A percentile compares a stretch with the other conserved stretches of the same genome.
Evolutionary conservation across 2,888 invertebrate species (phyloP).

Genomic region (Diplolepis rosae): DNA sequence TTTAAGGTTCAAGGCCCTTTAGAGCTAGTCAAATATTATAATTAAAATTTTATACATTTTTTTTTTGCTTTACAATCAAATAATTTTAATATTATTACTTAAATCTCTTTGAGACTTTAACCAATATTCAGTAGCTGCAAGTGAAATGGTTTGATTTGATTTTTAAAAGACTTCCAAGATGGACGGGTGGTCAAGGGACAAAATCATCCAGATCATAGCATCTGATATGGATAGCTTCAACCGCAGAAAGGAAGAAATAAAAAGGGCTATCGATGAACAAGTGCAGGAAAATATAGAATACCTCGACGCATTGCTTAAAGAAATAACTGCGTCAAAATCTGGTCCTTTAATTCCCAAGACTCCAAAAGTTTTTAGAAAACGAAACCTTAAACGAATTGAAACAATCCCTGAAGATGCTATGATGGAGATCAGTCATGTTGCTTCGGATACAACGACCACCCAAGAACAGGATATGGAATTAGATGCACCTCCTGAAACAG

Average conservation of each 20-base stretch:
- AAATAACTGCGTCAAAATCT: constrained; percentile 53
- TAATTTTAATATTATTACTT: no score
- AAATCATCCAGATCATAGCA: constrained; percentile 49
- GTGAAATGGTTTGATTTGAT: no score
- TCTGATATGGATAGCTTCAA: constrained; percentile 50
- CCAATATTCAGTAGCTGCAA: no score
- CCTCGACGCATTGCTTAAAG: constrained; percentile 49
- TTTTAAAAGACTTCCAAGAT: not conserved
- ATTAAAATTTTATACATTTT: no score
- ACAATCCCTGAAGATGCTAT: constrained; percentile 65
- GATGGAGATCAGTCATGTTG: not conserved
- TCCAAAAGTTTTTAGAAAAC: constrained; percentile 59
- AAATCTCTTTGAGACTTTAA: no score
- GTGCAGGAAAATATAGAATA: constrained; percentile 47
- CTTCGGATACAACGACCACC: constrained; percentile 9
- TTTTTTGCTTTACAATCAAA: no score
- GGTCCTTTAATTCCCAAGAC: constrained; percentile 64
- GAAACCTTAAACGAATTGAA: constrained; percentile 55
- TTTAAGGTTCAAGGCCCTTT: no score
- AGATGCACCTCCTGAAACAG: constrained; percentile 29
- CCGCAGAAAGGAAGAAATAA: constrained; percentile 40
- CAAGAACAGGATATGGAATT: constrained; percentile 11
- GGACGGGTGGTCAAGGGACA: constrained; percentile 42
- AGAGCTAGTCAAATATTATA: no score
- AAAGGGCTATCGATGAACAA: constrained; percentile 38